These are phyloP conservation scores for Alaudala cheleensis DNA, from an alignment of 2,113 vertebrate genomes.

Conservation along the genomic window DNA sequence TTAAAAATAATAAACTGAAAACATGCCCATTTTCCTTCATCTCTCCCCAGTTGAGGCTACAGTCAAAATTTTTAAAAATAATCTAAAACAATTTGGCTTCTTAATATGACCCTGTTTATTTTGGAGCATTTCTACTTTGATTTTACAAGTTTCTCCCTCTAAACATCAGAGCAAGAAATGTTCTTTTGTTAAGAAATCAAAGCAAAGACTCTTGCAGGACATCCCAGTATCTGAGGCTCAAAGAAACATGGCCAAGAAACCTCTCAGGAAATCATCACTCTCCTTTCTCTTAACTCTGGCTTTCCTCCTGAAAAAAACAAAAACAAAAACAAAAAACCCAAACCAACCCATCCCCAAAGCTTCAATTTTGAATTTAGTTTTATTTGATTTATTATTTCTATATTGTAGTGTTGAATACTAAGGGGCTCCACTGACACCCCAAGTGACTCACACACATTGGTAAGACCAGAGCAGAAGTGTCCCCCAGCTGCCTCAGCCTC, in stretches of 20 bases:
- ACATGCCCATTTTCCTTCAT: neutral
- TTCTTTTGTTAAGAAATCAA: neutral
- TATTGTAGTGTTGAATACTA: neutral
- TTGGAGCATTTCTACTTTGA: neutral
- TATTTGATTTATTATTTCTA: neutral
- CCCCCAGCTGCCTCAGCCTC: neutral
- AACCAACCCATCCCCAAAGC: neutral
- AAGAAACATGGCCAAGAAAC: neutral
- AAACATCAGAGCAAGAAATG: neutral
- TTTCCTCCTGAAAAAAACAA: neutral
- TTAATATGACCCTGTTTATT: neutral
- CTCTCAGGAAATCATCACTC: neutral
- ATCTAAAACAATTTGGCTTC: neutral
- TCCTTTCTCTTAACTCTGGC: neutral
- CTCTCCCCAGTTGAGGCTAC: neutral
- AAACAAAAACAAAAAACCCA: too few relatives aligned
- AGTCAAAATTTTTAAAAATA: neutral
- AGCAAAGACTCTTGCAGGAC: neutral
- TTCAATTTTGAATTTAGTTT: neutral
- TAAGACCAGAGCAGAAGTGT: neutral
- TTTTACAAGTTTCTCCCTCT: neutral
- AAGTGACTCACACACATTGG: neutral
- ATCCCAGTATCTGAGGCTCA: neutral
- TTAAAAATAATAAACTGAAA: neutral
- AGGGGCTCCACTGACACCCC: neutral